Evolutionary conservation across 2,113 vertebrate genomes (phyloP).

Genomic region (Hippolais icterina): DNA sequence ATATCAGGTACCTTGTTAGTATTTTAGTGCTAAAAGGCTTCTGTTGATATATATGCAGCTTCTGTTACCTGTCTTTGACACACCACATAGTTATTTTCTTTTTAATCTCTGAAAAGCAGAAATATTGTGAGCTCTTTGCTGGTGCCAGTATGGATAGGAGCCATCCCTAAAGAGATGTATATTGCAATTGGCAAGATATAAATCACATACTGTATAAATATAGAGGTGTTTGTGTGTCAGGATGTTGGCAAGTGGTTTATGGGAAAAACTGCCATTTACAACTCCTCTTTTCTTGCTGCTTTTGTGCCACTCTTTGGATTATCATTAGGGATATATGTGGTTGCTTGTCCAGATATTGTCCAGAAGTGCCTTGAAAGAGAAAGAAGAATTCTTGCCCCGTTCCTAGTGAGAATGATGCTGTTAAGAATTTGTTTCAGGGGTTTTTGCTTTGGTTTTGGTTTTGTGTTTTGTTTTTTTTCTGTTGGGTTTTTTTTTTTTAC

Average conservation of each 20-base stretch:
- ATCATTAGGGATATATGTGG: background rate
- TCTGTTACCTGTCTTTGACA: constrained; percentile 48
- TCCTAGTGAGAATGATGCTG: background rate
- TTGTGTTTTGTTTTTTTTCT: background rate
- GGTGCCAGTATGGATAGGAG: constrained; percentile 64
- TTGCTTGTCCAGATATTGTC: background rate
- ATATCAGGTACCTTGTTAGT: constrained; percentile 20
- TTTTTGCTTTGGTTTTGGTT: background rate
- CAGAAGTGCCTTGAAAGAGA: background rate
- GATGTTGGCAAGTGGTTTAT: constrained; percentile 50
- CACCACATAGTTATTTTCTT: constrained; percentile 35
- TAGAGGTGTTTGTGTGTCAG: constrained; percentile 61
- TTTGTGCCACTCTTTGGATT: background rate
- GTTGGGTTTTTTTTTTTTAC: background rate
- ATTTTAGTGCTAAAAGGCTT: constrained; percentile 44
- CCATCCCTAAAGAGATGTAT: constrained; percentile 42
- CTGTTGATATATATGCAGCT: constrained; percentile 42
- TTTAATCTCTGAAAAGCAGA: constrained; percentile 58
- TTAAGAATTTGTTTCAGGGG: background rate
- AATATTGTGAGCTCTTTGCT: constrained; percentile 41
- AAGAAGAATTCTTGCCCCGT: background rate
- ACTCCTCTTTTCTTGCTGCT: background rate
- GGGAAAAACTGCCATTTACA: background rate
- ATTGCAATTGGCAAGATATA: constrained; percentile 67
- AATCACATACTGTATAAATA: constrained; percentile 52